These are phyloP conservation scores for Harpagoxenus sublaevis DNA, from an alignment of 2,888 invertebrate genomes.

Conservation along the genomic window DNA sequence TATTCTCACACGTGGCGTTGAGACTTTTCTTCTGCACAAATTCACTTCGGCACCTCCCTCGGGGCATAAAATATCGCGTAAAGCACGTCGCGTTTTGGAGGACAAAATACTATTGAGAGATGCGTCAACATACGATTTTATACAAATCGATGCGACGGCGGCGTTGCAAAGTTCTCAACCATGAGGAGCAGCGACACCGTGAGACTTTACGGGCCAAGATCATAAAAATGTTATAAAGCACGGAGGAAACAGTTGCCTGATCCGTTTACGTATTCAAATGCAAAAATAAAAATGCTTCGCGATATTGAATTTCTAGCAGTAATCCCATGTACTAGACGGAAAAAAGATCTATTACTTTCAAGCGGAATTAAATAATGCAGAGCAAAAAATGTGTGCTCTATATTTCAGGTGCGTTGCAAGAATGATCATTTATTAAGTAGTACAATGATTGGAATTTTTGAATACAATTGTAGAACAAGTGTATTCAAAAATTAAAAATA, in stretches of 20 bases:
- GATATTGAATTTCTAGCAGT: slow-evolving; percentile 30
- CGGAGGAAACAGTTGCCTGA: slow-evolving; percentile 28
- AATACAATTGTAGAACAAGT: no score
- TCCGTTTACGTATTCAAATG: slow-evolving; percentile 28
- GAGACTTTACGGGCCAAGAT: slow-evolving; percentile 38
- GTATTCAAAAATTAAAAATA: background rate
- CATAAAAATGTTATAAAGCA: slow-evolving; percentile 47
- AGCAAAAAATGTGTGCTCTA: background rate
- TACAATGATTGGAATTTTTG: background rate
- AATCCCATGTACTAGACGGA: background rate
- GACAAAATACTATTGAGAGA: slow-evolving; percentile 33
- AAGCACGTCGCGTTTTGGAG: background rate
- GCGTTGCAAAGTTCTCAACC: slow-evolving; percentile 2
- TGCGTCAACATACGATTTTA: slow-evolving; percentile 31
- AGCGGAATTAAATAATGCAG: background rate
- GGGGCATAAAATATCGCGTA: slow-evolving; percentile 31
- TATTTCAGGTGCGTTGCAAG: background rate
- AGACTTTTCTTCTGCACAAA: slow-evolving; percentile 16
- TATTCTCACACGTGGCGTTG: no score
- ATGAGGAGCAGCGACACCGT: slow-evolving; percentile 4
- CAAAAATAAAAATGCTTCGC: slow-evolving; percentile 12
- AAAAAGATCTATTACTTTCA: slow-evolving; percentile 8
- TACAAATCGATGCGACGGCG: slow-evolving; percentile 45
- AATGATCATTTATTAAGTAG: background rate
- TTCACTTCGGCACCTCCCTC: slow-evolving; percentile 9